Evolutionary conservation across 1,140 invertebrate species (phyloP), one percentile per base, ranked within the genome.

Genomic region (Phymastichus coffea): DNA sequence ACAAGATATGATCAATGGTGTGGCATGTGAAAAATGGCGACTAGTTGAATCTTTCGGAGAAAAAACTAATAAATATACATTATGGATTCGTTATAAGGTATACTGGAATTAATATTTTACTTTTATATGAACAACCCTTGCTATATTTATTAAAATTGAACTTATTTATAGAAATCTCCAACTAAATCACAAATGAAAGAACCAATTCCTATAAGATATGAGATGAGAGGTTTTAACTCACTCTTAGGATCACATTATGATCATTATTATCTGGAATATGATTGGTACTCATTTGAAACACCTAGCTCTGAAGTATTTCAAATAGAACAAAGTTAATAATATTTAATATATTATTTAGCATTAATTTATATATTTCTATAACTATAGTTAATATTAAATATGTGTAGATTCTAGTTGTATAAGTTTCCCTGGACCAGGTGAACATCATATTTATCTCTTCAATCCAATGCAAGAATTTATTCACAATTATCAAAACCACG

Each of bases 381-480:
- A 33, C 19, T 15, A n/a, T n/a, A n/a, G n/a, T 61, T n/a, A 43
- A 53, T 54, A 46, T 48, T 35, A 55, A 40, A 47, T 22, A 37
- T 54, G 69, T 68, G 17, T 67, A 92, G 91, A 84, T 66, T 68
- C 88, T 66, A 85, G 84, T 14, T 97, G 94, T 70, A 79, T 83
- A 0, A 82, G 85, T 17, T 98, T 96, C 74, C 94, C 94, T 1
- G 94, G 94, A 3, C 94, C 94, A 8, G 94, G 94, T 15, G 77
- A 82, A 3, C 81, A 82, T 19, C 88, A 92, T 67, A 80, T 87
- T 69, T 87, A 88, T 51, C 91, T 88, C 2, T 93, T 94, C 73
- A 97, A 98, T 80, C 95, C 95, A 4, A 96, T 98, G 87, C 85
- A 83, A 43, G 95, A 98, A 81, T 97, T 94, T 68, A 82, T 97